phyloP scores from a whole-genome alignment of 2,888 invertebrate genomes.

The Trichopoda pennipes region DNA sequence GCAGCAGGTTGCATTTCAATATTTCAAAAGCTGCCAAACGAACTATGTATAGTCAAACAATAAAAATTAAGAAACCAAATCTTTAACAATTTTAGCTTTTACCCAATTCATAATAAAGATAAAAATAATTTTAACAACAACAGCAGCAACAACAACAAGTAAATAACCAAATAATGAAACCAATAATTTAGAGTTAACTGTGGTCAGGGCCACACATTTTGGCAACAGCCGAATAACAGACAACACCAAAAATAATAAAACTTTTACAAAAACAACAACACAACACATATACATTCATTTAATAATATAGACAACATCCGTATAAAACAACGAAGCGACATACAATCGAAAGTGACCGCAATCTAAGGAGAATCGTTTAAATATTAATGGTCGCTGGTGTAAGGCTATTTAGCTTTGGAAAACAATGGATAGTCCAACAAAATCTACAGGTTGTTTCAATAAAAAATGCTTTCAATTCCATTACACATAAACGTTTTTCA shows the following conservation, averaged over 20 bases:
- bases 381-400: constrained; percentile 54
- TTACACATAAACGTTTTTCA: neutral
- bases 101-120: constrained; percentile 38
- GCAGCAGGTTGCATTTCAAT: constrained; percentile 16
- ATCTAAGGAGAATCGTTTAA: constrained; percentile 65
- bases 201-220: constrained; percentile 66
- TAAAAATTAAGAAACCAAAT: constrained; percentile 45
- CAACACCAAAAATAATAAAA: constrained; percentile 28
- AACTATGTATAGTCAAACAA: constrained; percentile 22
- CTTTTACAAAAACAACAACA: neutral
- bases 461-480: constrained; percentile 38
- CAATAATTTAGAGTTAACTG: constrained; percentile 66
- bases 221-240: constrained; percentile 17
- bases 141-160: constrained; percentile 31
- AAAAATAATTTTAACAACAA: constrained; percentile 30
- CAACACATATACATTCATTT: constrained; percentile 10
- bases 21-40: neutral
- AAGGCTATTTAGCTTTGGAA: constrained; percentile 37
- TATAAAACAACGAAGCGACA: constrained; percentile 40
- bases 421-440: constrained; percentile 46
- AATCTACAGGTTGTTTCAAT: constrained; percentile 59
- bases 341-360: constrained; percentile 68
- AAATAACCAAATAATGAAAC: constrained; percentile 55
- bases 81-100: constrained; percentile 32
- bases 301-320: constrained; percentile 24